Conservation (phyloP, 1,140 invertebrate species). For the Platyscapa corneri region DNA sequence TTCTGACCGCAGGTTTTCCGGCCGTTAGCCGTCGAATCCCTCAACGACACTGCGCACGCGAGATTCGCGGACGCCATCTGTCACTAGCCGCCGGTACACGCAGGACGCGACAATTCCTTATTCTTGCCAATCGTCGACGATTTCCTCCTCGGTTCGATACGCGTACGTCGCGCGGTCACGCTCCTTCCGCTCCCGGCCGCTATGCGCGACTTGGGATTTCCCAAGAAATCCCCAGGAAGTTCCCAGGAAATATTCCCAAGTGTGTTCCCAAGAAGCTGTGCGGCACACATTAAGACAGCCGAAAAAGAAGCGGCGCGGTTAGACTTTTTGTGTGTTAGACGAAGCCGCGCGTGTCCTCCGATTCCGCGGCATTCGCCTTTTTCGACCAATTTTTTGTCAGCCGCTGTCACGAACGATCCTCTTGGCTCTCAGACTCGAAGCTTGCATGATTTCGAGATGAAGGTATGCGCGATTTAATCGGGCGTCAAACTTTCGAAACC, state of each 20-base stretch:
- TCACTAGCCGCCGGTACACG: not conserved
- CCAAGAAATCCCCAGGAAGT: not conserved
- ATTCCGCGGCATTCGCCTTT: not conserved
- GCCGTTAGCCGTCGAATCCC: constrained; percentile 1
- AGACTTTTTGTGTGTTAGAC: not conserved
- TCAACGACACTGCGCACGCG: constrained; percentile 64
- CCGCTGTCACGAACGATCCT: not conserved
- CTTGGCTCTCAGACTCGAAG: not conserved
- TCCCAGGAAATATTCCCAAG: too few relatives aligned
- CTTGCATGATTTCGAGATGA: not conserved
- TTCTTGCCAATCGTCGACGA: constrained; percentile 47
- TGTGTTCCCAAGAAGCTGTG: not conserved
- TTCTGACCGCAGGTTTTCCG: constrained; percentile 58
- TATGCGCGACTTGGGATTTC: not conserved
- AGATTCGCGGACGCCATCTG: constrained; percentile 64
- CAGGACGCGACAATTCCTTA: constrained; percentile 61
- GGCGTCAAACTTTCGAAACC: constrained; percentile 54
- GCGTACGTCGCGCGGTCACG: not conserved
- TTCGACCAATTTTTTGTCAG: not conserved
- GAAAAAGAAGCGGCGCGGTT: not conserved
- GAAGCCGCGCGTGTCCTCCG: not conserved
- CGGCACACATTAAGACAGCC: not conserved
- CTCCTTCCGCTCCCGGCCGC: not conserved
- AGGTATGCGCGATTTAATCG: constrained; percentile 50
- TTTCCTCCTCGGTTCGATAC: not conserved